Base-by-base conservation (phyloP, 2,113 vertebrate species). In the Antigone vipio region DNA sequence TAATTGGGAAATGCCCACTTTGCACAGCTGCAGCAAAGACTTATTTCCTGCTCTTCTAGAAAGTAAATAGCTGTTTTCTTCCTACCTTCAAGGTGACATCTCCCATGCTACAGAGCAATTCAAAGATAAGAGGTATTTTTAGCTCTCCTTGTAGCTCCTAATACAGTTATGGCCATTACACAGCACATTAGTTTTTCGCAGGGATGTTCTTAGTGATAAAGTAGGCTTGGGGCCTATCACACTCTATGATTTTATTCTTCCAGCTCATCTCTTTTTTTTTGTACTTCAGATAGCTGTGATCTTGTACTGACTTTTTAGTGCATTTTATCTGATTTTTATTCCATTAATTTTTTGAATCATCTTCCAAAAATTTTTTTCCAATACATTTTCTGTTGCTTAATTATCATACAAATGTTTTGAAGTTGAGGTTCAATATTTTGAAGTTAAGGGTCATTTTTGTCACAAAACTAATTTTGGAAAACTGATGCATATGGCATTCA, bases 111-210 rank as follows among this genome's bases (percentile, higher is more conserved):
- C 60, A 92, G 63, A 94, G 52, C 62, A 92, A 53, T 88, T 94
- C 89, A 94, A 86, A 96, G 45, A 66, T 60, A 95, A 86, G 42
- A 38, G 32, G 35, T 93, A 94, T 95, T 97, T 97, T 96, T 96
- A 95, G 72, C 62, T 95, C 91, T 96, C 82, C 89, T 93, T 93
- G 50, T 93, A 89, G 73, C 42, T 92, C 53, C 96, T 90, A 92
- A 85, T 93, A 77, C 29, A 74, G 35, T 64, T 93, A 88, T 68
- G 79, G 87, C 83, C 79, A 89, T 97, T 97, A 95, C 90, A 97
- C 96, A 97, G 96, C 81, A 97, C 90, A 96, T 97, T 98, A 96
- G 80, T 89, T 98, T 96, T 87, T 95, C 47, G 6, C 73, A 89
- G 68, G 88, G 76, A 89, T 64, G 52, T 82, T 97, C 92, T 96